Evolutionary conservation across 2,113 vertebrate genomes (phyloP).

Genomic region (Himantopus leucocephalus): DNA sequence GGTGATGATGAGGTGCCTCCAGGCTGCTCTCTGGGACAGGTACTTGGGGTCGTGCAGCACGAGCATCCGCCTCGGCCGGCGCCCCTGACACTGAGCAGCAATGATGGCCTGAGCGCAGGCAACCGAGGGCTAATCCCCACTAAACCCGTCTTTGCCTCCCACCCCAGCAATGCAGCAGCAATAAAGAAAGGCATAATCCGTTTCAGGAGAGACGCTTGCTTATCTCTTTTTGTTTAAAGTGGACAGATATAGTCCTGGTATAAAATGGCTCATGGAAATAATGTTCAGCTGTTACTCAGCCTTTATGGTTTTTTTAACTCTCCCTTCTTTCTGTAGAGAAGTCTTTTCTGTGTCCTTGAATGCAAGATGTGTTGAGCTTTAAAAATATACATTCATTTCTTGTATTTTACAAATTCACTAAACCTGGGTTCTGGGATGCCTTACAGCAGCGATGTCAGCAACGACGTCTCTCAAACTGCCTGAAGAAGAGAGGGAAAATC

Average conservation of each 20-base stretch:
- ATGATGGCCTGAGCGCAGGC: neutral
- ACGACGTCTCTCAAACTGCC: neutral
- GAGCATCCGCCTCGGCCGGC: rapidly evolving
- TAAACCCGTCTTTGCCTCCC: neutral
- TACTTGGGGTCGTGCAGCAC: neutral
- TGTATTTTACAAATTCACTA: neutral
- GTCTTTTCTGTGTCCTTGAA: neutral
- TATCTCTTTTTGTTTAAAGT: neutral
- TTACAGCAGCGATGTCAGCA: neutral
- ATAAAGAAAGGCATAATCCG: neutral
- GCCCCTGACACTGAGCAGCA: rapidly evolving
- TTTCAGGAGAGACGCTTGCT: neutral
- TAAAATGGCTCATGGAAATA: neutral
- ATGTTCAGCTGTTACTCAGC: neutral
- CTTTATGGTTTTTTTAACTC: neutral
- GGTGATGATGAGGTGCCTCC: neutral
- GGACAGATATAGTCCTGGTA: neutral
- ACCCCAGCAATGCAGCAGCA: neutral
- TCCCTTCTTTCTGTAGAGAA: neutral
- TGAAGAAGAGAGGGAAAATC: neutral
- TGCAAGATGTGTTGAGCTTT: neutral
- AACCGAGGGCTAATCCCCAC: neutral
- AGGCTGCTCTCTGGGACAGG: neutral
- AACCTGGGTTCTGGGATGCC: neutral
- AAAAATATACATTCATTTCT: neutral